Evolutionary conservation across 2,113 vertebrate genomes (phyloP), one percentile per base, ranked within the genome.

Genomic region (Megatriorchis doriae): DNA sequence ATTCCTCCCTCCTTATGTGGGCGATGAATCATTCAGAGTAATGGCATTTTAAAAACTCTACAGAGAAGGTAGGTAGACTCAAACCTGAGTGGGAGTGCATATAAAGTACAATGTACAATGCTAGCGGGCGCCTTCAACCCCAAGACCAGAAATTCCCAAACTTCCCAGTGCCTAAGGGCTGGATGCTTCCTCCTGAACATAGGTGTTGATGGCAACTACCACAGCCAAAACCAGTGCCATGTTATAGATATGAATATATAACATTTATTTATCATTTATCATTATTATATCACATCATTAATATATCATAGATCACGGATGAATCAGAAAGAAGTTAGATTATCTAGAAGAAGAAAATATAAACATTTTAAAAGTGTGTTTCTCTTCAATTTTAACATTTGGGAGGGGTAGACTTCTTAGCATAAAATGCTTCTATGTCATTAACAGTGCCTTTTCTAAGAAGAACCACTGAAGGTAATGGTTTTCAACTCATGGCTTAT

Each of bases 1-100:
- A 94, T 96, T 96, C 93, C 94, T 95, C 95, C 95, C 90, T 95
- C 88, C 84, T 34, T 19, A 62, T 1, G 61, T 94, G 91, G 94
- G 96, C 3, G 78, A 85, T 50, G 94, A 94, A 84, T 93, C 95
- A 62, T 62, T 75, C 75, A 42, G 73, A 86, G 86, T 59, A 94
- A 78, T 85, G 93, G 93, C 95, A 95, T 97, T 96, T 94, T 58
- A 50, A 93, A 91, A 91, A 74, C 81, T 93, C 88, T n/a, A 40
- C 85, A 45, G 78, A 70, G 96, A 97, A 92, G 84, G 94, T 73
- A 87, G 83, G 91, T 52, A 95, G 86, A 45, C 77, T 91, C 92
- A 91, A 47, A 93, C 36, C 71, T 2, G 42, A 81, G 95, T 94
- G 70, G 96, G 96, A 95, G 93, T 88, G 84, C 70, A 61, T 47